phyloP scores from a whole-genome alignment of 2,888 invertebrate species.

The Pandemis cinnamomeana region DNA sequence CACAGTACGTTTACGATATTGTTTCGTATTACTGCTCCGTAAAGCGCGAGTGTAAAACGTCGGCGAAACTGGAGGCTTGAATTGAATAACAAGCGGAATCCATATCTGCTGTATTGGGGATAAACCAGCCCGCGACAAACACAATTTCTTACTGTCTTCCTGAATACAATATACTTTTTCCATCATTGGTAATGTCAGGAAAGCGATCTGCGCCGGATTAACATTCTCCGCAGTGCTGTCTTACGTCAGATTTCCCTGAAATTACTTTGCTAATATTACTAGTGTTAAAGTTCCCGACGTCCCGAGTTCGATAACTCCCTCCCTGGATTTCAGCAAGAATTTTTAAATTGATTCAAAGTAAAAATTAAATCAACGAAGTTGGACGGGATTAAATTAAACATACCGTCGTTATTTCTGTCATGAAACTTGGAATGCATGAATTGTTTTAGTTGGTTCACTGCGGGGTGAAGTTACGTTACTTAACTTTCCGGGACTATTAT shows the following conservation, averaged over 20 bases:
- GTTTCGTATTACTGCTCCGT: conserved; percentile 73
- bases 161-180: conserved; percentile 32
- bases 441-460: conserved; percentile 32
- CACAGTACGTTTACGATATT: conserved; percentile 77
- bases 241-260: conserved; percentile 66
- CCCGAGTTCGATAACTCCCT: conserved; percentile 76
- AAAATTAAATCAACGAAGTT: conserved; percentile 81
- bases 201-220: conserved; percentile 30
- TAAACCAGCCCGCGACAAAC: conserved; percentile 26
- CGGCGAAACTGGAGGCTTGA: conserved; percentile 50
- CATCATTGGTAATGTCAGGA: conserved; percentile 22
- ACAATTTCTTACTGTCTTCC: conserved; percentile 28
- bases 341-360: conserved; percentile 82
- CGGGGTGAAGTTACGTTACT: conserved; percentile 28
- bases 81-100: conserved; percentile 47
- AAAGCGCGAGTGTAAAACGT: conserved; percentile 44
- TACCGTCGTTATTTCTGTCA: conserved; percentile 74
- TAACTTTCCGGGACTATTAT: conserved; percentile 24
- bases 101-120: conserved; percentile 37
- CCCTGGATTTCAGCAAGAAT: conserved; percentile 75
- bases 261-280: conserved; percentile 74
- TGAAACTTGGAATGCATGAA: conserved; percentile 65
- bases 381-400: conserved; percentile 76
- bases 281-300: conserved; percentile 75
- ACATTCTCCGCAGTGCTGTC: conserved; percentile 23